Base-by-base conservation (phyloP, 1,140 invertebrate genomes). In the Euura saliciscinereae region DNA sequence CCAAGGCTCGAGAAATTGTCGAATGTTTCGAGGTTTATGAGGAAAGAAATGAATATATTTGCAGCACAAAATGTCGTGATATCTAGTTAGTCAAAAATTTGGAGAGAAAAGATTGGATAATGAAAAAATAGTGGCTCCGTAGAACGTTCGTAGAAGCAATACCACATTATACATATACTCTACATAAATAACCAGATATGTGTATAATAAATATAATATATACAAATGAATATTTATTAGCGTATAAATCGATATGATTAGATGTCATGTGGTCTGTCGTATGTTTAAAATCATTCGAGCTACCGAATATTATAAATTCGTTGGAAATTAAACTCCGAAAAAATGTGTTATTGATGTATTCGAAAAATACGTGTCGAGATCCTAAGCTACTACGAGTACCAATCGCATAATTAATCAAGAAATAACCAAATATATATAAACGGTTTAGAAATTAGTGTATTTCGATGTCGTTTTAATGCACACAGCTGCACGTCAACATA, bases 91-190 rank as follows among this genome's bases (percentile, higher is more conserved):
- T n/a, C 8, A 59, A 8, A n/a, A 6, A n/a, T 59, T 51, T 3
- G 51, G 51, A 68, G 44, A 71, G 71, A 72, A 71, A 75, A 73
- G 75, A 73, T 51, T 64, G 65, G 10, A 71, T 71, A 71, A 75
- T 70, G 70, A 73, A 45, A 46, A 72, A 65, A 28, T 28, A 13
- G 28, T 67, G 51, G 51, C 51, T 59, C 51, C 51, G 13, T 67
- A 77, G 76, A 73, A 70, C 51, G 74, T 82, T 80, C 75, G 74
- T 83, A 79, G 76, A 81, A 80, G 78, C 77, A 81, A 81, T 80
- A 80, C 70, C 10, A 11, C 13, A 59, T 59, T 11, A 59, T 59
- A 59, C 51, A 59, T 11, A n/a, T 11, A n/a, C 28, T 28, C 28
- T 28, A 28, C 28, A 28, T 28, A 28, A 28, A 28, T 28, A 28